Conservation (phyloP, 2,113 vertebrate genomes). For the Proterorhinus semilunaris region DNA sequence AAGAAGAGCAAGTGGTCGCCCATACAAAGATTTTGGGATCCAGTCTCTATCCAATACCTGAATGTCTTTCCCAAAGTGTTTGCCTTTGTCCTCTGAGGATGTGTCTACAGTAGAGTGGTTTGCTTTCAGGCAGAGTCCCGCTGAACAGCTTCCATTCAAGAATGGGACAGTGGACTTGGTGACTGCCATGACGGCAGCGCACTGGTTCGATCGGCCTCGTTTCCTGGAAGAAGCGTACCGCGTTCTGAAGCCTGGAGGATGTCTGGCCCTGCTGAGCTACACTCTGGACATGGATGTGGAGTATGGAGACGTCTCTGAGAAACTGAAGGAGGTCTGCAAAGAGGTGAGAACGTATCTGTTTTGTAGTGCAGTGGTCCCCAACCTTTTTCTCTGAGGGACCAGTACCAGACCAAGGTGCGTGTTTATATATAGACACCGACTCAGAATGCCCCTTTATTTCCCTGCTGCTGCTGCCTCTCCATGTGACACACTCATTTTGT, state of each 20-base stretch:
- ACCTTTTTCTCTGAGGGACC: too few relatives aligned
- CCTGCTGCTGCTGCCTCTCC: too few relatives aligned
- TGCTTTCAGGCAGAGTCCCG: slow-evolving; percentile 60
- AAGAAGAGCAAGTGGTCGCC: too few relatives aligned
- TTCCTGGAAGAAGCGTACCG: slow-evolving; percentile 75
- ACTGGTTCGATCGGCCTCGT: slow-evolving; percentile 75
- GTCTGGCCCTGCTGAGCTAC: slow-evolving; percentile 76
- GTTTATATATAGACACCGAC: too few relatives aligned
- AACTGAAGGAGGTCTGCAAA: slow-evolving; percentile 65
- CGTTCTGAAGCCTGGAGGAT: slow-evolving; percentile 74
- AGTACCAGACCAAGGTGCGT: too few relatives aligned
- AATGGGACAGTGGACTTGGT: slow-evolving; percentile 69
- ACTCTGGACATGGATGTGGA: slow-evolving; percentile 62
- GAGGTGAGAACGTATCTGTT: slow-evolving; percentile 65
- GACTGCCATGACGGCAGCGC: slow-evolving; percentile 68
- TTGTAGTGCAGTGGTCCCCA: too few relatives aligned
- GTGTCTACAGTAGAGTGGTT: too few relatives aligned
- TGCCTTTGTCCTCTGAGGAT: too few relatives aligned
- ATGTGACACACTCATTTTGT: not conserved
- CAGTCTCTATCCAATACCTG: too few relatives aligned
- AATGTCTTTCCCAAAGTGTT: too few relatives aligned
- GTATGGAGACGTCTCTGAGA: slow-evolving; percentile 53
- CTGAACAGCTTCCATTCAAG: slow-evolving; percentile 73
- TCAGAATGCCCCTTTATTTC: too few relatives aligned
- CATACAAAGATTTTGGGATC: too few relatives aligned